These are phyloP conservation scores for Caenorhabditis sp. DNA, from an alignment of 2,888 invertebrate species.

Conservation along the genomic window DNA sequence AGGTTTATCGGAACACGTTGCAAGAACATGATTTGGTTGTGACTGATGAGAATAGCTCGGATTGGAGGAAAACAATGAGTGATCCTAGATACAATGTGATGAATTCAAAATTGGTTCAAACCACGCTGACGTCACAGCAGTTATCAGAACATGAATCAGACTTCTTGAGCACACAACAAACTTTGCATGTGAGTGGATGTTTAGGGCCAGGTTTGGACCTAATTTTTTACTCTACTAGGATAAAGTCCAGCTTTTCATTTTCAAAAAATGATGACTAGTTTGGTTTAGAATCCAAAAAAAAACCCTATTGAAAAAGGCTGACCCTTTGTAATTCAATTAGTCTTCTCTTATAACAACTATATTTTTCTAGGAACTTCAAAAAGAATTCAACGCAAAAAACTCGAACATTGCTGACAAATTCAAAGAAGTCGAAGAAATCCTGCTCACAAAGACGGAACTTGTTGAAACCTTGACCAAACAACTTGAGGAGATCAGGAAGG, in stretches of 20 bases:
- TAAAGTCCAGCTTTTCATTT: too few relatives aligned
- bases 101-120: conserved; percentile 59
- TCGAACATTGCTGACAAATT: conserved; percentile 59
- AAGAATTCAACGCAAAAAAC: conserved; percentile 61
- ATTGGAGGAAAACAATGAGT: conserved; percentile 62
- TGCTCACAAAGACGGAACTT: conserved; percentile 63
- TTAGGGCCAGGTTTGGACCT: too few relatives aligned
- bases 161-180: conserved; percentile 52
- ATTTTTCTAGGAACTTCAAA: conserved; percentile 54
- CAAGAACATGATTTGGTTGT: conserved; percentile 66
- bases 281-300: too few relatives aligned
- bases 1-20: conserved; percentile 64
- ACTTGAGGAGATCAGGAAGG: conserved; percentile 45
- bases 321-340: too few relatives aligned
- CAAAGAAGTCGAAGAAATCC: conserved; percentile 65
- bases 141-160: conserved; percentile 56
- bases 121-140: conserved; percentile 60
- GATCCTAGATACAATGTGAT: conserved; percentile 60
- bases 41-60: conserved; percentile 52
- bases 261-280: too few relatives aligned
- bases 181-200: conserved; percentile 48
- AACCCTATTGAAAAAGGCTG: too few relatives aligned
- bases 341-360: too few relatives aligned
- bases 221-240: too few relatives aligned
- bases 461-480: conserved; percentile 55